Conservation (phyloP, 2,888 invertebrate species). For the Empis stercorea region DNA sequence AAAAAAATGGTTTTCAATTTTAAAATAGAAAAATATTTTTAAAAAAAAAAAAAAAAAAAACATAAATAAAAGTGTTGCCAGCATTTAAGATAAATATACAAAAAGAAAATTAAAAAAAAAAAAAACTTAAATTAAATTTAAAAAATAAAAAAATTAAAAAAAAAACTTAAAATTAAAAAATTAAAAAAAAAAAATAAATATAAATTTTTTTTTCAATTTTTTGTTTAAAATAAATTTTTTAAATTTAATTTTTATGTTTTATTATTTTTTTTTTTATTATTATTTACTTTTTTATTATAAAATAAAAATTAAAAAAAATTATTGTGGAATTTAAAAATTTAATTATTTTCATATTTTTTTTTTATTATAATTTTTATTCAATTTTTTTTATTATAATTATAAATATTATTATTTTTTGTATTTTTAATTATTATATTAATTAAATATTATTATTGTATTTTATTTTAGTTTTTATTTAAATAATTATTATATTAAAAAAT, state of each 20-base stretch:
- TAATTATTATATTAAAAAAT: no score
- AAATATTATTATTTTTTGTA: no score
- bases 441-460: no score
- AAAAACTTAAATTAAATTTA: background rate
- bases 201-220: background rate
- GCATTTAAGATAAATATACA: constrained; percentile 14
- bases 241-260: no score
- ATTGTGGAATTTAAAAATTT: no score
- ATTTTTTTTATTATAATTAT: background rate
- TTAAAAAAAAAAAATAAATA: background rate
- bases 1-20: constrained; percentile 8
- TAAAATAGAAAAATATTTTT: no score
- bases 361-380: background rate
- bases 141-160: background rate
- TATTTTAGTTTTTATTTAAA: no score
- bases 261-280: no score
- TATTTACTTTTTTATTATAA: no score
- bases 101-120: background rate
- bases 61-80: constrained; percentile 11
- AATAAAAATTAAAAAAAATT: no score
- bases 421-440: constrained; percentile 2
- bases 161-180: background rate
- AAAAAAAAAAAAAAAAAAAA: constrained; percentile 7
- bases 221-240: background rate
- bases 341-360: no score